Conservation (phyloP, 2,113 vertebrate species). For the Poecilia latipinna region DNA sequence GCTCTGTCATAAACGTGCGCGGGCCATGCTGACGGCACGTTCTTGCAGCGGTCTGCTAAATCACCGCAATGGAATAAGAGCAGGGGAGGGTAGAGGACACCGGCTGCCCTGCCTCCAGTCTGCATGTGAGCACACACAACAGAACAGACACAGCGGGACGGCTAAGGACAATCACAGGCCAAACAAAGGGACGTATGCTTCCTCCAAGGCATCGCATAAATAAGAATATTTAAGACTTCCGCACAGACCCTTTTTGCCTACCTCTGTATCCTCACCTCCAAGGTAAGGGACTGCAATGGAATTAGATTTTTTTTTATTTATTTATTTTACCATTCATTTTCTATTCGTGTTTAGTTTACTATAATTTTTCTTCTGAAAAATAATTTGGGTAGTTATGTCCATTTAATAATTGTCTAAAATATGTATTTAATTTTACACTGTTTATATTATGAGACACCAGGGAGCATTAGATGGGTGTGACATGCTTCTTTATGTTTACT, state of each 20-base stretch:
- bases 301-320: too few relatives aligned
- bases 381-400: background rate
- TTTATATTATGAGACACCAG: slow-evolving; percentile 10
- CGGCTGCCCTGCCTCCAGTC: slow-evolving; percentile 78
- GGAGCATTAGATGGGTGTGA: slow-evolving; percentile 72
- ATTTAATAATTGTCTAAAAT: background rate
- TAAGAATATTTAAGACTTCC: slow-evolving; percentile 29
- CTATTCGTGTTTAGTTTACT: background rate
- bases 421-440: slow-evolving; percentile 6
- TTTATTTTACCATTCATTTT: background rate
- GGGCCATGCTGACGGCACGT: slow-evolving; percentile 39
- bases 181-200: slow-evolving; percentile 76
- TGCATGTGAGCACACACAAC: slow-evolving; percentile 44
- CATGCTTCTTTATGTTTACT: slow-evolving; percentile 44
- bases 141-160: slow-evolving; percentile 46
- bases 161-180: slow-evolving; percentile 42
- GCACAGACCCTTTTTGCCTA: background rate
- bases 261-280: slow-evolving; percentile 43
- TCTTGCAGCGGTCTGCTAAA: slow-evolving; percentile 44
- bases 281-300: slow-evolving; percentile 63
- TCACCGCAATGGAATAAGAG: slow-evolving; percentile 65
- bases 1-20: slow-evolving; percentile 27
- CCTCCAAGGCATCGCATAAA: slow-evolving; percentile 40
- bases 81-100: slow-evolving; percentile 71
- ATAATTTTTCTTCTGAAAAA: background rate